Conservation (phyloP, 2,797 vertebrate genomes). For the Cryptoprocta ferox region DNA sequence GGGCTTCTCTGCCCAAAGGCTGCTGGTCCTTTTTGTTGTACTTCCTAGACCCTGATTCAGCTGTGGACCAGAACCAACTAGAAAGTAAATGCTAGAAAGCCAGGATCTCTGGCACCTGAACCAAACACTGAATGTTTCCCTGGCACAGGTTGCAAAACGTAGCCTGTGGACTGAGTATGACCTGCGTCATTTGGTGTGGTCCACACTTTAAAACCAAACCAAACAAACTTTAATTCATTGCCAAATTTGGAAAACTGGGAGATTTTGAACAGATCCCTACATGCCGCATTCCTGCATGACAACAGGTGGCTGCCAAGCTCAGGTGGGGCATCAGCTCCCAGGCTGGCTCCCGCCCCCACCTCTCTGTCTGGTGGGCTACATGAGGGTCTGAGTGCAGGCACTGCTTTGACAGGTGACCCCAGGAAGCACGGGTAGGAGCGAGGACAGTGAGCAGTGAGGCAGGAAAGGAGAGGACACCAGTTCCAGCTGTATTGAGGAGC, state of each 20-base stretch:
- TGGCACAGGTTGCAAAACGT: not conserved
- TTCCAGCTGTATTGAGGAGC: not conserved
- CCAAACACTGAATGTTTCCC: not conserved
- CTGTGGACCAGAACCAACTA: not conserved
- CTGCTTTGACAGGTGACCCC: not conserved
- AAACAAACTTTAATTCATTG: not conserved
- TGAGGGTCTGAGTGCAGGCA: not conserved
- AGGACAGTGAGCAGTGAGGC: no score
- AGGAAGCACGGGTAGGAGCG: rapidly evolving
- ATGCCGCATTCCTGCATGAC: not conserved
- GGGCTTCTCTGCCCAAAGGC: not conserved
- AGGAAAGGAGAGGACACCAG: not conserved
- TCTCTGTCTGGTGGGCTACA: rapidly evolving
- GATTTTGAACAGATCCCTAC: not conserved
- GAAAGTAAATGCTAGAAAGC: not conserved
- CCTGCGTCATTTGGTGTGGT: not conserved
- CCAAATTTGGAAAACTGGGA: not conserved
- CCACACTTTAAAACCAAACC: not conserved
- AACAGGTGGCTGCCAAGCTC: not conserved
- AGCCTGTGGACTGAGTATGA: not conserved
- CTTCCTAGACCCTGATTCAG: not conserved
- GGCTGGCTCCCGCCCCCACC: not conserved
- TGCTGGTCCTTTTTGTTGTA: not conserved
- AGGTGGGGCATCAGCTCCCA: rapidly evolving
- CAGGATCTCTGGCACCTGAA: not conserved